Evolutionary conservation across 2,888 invertebrate species (phyloP), one percentile per base, ranked within the genome.

Genomic region (Drosophila mercatorum): DNA sequence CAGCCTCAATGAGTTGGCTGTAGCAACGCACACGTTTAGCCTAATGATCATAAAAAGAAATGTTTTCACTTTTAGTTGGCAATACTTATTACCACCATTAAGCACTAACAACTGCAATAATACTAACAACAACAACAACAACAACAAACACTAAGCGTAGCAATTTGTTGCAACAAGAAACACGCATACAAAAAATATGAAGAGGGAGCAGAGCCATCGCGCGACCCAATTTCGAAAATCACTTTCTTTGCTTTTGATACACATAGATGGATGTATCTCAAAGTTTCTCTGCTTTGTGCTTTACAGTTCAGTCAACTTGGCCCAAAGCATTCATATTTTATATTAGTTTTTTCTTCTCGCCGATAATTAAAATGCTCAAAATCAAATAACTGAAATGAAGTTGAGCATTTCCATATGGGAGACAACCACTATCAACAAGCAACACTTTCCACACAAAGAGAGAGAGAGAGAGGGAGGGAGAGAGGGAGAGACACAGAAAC

Each of bases 171-270:
- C 84, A 70, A 64, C 72, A 46, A 59, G 55, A 8, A 44, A 36
- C 10, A 40, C 40, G 14, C 60, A 63, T 46, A 68, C 56, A 53
- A 61, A 58, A 40, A 58, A 40, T 31, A 59, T 28, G 17, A 22
- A n/a, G 63, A n/a, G 47, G 57, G 47, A 59, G 58, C 44, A 55
- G 47, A 59, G 58, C 44, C 57, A 57, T 40, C 49, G 62, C 46
- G 62, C 68, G 83, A 83, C 83, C 87, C 71, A 86, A 74, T 80
- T 88, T 83, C 70, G 49, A 83, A 86, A 87, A 68, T 83, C 87
- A 84, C 89, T 84, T 89, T 84, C 84, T 84, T 84, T 75, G 72
- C 79, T 67, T 81, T 71, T 68, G 63, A 70, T 65, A 51, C 34
- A 51, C 31, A 51, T 51, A 36, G 51, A 34, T 51, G 34, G 49